A percentile compares a stretch with the other conserved stretches of the same genome.
Conservation (phyloP, 2,888 invertebrate species). For the Chaetoderma sp. region DNA sequence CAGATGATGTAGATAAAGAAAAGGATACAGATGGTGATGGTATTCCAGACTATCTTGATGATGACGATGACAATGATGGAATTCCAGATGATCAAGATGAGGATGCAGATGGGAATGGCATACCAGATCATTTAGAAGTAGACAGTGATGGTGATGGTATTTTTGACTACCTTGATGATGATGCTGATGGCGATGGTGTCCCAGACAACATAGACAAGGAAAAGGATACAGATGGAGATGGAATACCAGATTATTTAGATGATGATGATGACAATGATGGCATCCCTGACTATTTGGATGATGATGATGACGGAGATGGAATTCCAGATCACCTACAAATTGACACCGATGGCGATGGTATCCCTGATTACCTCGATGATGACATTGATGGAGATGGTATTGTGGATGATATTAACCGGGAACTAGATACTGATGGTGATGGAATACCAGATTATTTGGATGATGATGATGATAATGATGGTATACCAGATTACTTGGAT, state of each 20-base stretch:
- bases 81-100: conserved; percentile 48
- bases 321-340: conserved; percentile 43
- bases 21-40: conserved; percentile 48
- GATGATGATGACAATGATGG: conserved; percentile 35
- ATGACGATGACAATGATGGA: conserved; percentile 55
- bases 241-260: conserved; percentile 33
- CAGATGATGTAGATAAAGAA: conserved; percentile 33
- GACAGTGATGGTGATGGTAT: conserved; percentile 20
- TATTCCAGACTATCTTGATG: conserved; percentile 52
- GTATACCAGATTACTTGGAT: conserved; percentile 59
- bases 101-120: conserved; percentile 44
- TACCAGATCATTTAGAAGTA: conserved; percentile 40
- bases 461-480: conserved; percentile 52
- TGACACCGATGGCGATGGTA: conserved; percentile 40
- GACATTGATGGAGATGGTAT: conserved; percentile 52
- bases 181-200: conserved; percentile 26
- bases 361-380: conserved; percentile 45
- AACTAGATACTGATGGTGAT: conserved; percentile 56
- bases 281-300: conserved; percentile 18
- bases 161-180: conserved; percentile 34
- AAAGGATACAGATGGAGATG: conserved; percentile 31
- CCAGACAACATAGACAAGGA: conserved; percentile 19
- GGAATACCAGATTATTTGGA: conserved; percentile 62
- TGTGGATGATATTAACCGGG: conserved; percentile 44
- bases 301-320: conserved; percentile 50